Evolutionary conservation across 2,113 vertebrate species (phyloP), one percentile per base, ranked within the genome.

Genomic region (Riparia riparia): DNA sequence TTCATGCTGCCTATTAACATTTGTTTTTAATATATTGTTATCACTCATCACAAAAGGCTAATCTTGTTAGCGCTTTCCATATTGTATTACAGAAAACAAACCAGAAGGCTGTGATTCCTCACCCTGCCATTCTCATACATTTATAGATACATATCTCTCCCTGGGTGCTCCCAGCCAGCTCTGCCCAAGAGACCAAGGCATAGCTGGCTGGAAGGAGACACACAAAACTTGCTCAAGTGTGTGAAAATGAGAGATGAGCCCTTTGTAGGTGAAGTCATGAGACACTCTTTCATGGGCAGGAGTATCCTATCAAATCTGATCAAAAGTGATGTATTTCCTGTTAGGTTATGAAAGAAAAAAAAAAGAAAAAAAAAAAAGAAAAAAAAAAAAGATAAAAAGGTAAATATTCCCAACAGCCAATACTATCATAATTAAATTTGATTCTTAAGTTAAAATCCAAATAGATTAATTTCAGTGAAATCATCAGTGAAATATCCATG

Each of bases 1-100:
- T 96, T 95, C 96, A 90, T 79, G 70, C 95, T 86, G 91, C 93
- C 87, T 89, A 61, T 96, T 96, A 97, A 89, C 96, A 95, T 97
- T 98, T 96, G 94, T 68, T 95, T 97, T 97, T 95, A 91, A 47
- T 95, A 90, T 78, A 82, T 82, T 96, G 92, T 96, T 97, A 97
- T 96, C 88, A 80, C 94, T 97, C 94, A 94, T 91, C 96, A 91
- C 91, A 93, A 97, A 97, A 97, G 86, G 82, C 96, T 94, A 90
- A 97, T 96, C 93, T 94, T 90, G 78, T 97, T 97, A 96, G 91
- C 47, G 17, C 86, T 96, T 93, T 84, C 90, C 93, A 56, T 90
- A 90, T 66, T 88, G 94, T 72, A 85, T 91, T 94, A 95, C 86
- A 95, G 93, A 94, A 97, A 97, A 95, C 97, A 97, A 96, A 96